phyloP scores from a whole-genome alignment of 2,888 invertebrate genomes.

The Syritta pipiens region DNA sequence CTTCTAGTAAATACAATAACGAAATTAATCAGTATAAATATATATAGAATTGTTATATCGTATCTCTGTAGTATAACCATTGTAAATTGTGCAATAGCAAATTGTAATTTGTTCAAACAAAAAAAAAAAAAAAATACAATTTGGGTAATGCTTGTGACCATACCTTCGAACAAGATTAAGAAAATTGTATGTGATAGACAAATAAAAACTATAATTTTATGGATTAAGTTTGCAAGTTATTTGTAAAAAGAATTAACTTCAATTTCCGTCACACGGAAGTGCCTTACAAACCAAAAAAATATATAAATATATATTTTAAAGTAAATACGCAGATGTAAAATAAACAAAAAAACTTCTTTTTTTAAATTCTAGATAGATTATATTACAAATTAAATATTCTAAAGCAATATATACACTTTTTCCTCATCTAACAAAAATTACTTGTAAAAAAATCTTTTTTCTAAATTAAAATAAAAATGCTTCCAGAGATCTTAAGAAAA shows the following conservation, averaged over 20 bases:
- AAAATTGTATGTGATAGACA: too few relatives aligned
- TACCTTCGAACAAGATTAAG: too few relatives aligned
- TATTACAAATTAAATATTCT: constrained; percentile 27
- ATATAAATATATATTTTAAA: constrained; percentile 43
- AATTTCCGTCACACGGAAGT: constrained; percentile 80
- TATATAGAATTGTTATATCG: too few relatives aligned
- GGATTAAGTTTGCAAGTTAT: background rate
- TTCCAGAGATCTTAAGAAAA: constrained; percentile 47
- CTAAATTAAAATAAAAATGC: constrained; percentile 57
- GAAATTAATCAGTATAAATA: too few relatives aligned
- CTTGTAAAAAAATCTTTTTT: constrained; percentile 34
- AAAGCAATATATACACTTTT: constrained; percentile 66
- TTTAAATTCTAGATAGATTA: constrained; percentile 26
- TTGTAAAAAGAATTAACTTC: constrained; percentile 30
- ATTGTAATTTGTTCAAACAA: too few relatives aligned
- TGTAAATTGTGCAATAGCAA: too few relatives aligned
- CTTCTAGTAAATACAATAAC: too few relatives aligned
- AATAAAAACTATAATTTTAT: too few relatives aligned
- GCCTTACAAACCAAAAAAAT: constrained; percentile 77
- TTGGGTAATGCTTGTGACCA: too few relatives aligned
- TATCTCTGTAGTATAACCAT: too few relatives aligned
- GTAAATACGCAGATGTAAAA: constrained; percentile 38
- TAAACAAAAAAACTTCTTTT: constrained; percentile 19
- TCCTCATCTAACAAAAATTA: constrained; percentile 33
- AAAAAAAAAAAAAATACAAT: too few relatives aligned